phyloP scores from a whole-genome alignment of 1,140 invertebrate species.

The Ceratitis capitata region DNA sequence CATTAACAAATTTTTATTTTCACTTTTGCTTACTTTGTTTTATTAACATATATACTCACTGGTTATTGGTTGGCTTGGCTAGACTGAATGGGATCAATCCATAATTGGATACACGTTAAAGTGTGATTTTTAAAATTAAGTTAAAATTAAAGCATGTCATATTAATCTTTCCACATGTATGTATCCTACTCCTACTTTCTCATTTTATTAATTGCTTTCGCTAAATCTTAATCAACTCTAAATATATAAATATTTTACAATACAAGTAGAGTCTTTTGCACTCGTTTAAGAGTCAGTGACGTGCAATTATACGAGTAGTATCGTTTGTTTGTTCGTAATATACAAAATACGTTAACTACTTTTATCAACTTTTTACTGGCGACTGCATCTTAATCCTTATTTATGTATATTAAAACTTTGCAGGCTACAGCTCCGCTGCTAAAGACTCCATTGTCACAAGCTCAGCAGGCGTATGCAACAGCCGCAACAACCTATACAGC shows the following conservation, averaged over 20 bases:
- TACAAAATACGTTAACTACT: not conserved
- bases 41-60: not conserved
- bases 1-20: no score
- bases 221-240: not conserved
- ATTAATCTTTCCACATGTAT: not conserved
- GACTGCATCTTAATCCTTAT: constrained; percentile 50
- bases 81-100: not conserved
- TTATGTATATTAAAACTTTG: constrained; percentile 62
- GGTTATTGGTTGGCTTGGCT: constrained; percentile 29
- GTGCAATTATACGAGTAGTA: no score
- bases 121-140: not conserved
- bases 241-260: not conserved
- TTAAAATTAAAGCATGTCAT: not conserved
- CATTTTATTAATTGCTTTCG: no score
- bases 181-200: not conserved
- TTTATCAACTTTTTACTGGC: not conserved
- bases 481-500: constrained; percentile 83
- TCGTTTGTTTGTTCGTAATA: constrained; percentile 55
- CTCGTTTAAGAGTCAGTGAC: not conserved
- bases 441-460: constrained; percentile 73
- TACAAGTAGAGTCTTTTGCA: not conserved
- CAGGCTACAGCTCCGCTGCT: constrained; percentile 76
- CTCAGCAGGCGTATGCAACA: constrained; percentile 73
- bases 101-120: not conserved
- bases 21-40: no score